Evolutionary conservation across 2,888 invertebrate species (phyloP).

Genomic region (Schrankia costaestrigalis): DNA sequence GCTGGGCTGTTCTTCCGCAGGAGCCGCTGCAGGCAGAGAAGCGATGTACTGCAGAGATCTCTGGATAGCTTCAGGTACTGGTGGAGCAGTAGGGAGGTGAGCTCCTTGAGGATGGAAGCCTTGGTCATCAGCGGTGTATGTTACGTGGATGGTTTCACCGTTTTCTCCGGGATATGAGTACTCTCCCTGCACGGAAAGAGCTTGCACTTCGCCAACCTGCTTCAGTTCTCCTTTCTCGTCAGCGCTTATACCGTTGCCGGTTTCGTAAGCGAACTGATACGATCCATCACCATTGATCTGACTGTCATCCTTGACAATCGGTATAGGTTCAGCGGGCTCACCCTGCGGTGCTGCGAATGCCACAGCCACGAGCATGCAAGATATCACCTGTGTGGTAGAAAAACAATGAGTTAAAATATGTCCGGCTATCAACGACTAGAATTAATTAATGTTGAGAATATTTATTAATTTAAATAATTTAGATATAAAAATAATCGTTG

Average conservation of each 20-base stretch:
- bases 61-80: slow-evolving; percentile 85
- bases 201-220: slow-evolving; percentile 79
- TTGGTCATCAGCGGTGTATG: slow-evolving; percentile 86
- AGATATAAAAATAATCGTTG: slow-evolving; percentile 15
- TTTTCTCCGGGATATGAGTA: slow-evolving; percentile 84
- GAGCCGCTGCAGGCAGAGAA: slow-evolving; percentile 72
- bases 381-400: slow-evolving; percentile 52
- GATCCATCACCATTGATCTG: slow-evolving; percentile 82
- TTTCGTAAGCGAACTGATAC: slow-evolving; percentile 82
- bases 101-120: slow-evolving; percentile 84
- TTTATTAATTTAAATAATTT: slow-evolving; percentile 23
- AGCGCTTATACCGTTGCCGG: slow-evolving; percentile 83
- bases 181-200: slow-evolving; percentile 82
- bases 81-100: slow-evolving; percentile 84
- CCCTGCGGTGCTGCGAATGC: slow-evolving; percentile 64
- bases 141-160: slow-evolving; percentile 81
- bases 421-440: no score
- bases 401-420: slow-evolving; percentile 3
- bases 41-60: slow-evolving; percentile 75
- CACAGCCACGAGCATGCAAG: slow-evolving; percentile 56
- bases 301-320: slow-evolving; percentile 80
- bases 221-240: slow-evolving; percentile 82
- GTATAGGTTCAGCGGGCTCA: slow-evolving; percentile 58
- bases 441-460: background rate
- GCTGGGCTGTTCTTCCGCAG: slow-evolving; percentile 8